Evolutionary conservation across 2,113 vertebrate genomes (phyloP), one percentile per base, ranked within the genome.

Genomic region (Gracilinanus agilis): DNA sequence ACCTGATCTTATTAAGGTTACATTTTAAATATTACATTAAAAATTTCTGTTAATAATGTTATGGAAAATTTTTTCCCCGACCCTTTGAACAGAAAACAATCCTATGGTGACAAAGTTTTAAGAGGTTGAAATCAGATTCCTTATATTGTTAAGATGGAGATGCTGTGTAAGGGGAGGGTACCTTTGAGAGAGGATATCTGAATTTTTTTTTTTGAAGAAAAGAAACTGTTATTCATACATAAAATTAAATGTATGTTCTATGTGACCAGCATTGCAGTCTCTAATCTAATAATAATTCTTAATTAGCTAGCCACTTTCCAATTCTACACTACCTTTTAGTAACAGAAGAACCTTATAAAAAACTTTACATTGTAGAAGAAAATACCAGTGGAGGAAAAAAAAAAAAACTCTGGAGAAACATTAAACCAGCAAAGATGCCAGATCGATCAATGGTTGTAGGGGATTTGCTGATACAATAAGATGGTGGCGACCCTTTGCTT

Each of bases 391-490:
- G 67, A 75, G 13, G 67, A 75, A 75, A 27, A 67, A 67, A 67
- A 34, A 75, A 75, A 29, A 67, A 67, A 67, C 29, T 67, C 61
- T 67, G 34, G 29, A 29, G 34, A n/a, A 75, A 21, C 34, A 75
- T n/a, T 7, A 61, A 61, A n/a, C 34, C 67, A n/a, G 67, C 67
- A n/a, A 75, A 34, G 34, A 75, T 34, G n/a, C 29, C 29, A n/a
- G 34, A 3, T 5, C 19, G 67, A 75, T n/a, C n/a, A 75, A n/a
- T n/a, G 34, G 13, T 75, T 75, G 19, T 75, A n/a, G 29, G 61
- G 61, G 34, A n/a, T 54, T 89, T 92, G 24, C 55, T 92, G 5
- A 96, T 90, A 91, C 9, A 88, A 49, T 11, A 61, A 40, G 44
- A 88, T 90, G 54, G 3, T 1, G 53, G 44, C 1, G 58, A 16